Evolutionary conservation across 2,888 invertebrate species (phyloP).

Genomic region (Dugesia japonica): DNA sequence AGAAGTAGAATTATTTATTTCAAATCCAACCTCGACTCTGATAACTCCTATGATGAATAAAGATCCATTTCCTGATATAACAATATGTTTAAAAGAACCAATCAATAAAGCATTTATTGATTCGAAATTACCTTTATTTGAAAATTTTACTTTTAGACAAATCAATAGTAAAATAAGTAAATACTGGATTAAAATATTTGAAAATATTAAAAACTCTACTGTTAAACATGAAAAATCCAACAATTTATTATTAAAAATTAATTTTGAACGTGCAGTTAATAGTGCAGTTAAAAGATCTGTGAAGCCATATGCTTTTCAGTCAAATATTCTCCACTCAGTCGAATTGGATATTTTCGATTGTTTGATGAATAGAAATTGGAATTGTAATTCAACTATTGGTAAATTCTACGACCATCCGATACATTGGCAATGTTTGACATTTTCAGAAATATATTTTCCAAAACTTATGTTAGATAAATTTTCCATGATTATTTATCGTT

Average conservation of each 20-base stretch:
- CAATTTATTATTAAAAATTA: background rate
- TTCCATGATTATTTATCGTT: background rate
- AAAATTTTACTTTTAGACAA: background rate
- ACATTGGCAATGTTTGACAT: background rate
- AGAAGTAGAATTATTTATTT: background rate
- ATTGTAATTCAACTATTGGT: background rate
- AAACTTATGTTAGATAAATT: background rate
- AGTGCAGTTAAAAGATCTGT: background rate
- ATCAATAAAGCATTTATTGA: background rate
- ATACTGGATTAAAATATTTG: background rate
- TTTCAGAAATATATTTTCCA: background rate
- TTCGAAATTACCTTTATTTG: background rate
- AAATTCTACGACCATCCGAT: background rate
- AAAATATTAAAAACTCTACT: background rate
- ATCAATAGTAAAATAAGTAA: background rate
- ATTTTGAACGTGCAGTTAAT: background rate
- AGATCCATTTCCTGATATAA: background rate
- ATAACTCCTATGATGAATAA: background rate
- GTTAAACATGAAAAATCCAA: background rate
- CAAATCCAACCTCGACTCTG: background rate
- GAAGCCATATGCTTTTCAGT: background rate
- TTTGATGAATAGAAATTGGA: background rate
- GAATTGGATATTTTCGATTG: background rate
- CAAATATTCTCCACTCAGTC: background rate
- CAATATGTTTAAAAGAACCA: constrained; percentile 5